These are phyloP conservation scores for Peromyscus leucopus DNA, from an alignment of 2,113 vertebrate species.

Conservation along the genomic window DNA sequence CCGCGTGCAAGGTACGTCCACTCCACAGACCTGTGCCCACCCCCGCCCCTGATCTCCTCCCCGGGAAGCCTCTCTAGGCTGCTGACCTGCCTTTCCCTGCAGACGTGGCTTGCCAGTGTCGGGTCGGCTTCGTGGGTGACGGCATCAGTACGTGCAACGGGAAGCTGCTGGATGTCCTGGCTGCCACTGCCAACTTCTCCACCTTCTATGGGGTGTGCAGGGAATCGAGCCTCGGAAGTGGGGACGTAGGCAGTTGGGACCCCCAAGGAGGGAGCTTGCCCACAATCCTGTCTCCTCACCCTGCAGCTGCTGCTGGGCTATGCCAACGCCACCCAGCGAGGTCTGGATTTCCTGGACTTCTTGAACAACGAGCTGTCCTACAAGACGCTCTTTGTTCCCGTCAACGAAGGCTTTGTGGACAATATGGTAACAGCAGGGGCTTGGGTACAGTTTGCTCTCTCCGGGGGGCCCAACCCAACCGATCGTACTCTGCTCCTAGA, in stretches of 20 bases:
- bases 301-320: conserved; percentile 92
- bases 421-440: conserved; percentile 89
- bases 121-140: conserved; percentile 90
- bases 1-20: conserved; percentile 87
- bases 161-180: conserved; percentile 91
- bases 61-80: neutral
- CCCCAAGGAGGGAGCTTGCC: neutral
- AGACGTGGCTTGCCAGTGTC: conserved; percentile 94
- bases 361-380: conserved; percentile 89
- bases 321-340: conserved; percentile 87
- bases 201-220: conserved; percentile 92
- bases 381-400: conserved; percentile 94
- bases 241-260: neutral
- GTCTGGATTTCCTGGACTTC: conserved; percentile 90
- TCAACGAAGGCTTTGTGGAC: conserved; percentile 91
- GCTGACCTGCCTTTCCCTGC: conserved; percentile 2
- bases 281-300: neutral
- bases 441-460: neutral
- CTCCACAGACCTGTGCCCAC: neutral
- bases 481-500: conserved; percentile 85
- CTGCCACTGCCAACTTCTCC: conserved; percentile 90
- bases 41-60: neutral
- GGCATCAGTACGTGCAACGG: conserved; percentile 93
- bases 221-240: neutral
- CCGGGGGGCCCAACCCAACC: neutral